Base-by-base conservation (phyloP, 2,797 vertebrate species). In the Loriculus beryllinus region DNA sequence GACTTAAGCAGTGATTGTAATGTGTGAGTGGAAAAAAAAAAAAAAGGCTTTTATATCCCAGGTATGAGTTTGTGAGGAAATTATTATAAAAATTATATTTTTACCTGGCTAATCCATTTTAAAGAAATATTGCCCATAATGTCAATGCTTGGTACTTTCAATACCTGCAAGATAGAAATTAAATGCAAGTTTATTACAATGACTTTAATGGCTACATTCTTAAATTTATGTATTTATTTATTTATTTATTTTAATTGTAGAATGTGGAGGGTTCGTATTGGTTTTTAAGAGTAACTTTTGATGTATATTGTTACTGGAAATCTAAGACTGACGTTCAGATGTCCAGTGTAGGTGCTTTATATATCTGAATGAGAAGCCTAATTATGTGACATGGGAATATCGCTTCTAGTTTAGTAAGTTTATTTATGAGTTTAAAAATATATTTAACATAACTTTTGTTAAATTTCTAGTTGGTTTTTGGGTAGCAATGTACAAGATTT, bases 261-360 rank as follows among this genome's bases (percentile, higher is more conserved):
- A 57, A 35, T 16, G 7, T 22, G 14, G n/a, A 21, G 13, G n/a
- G 6, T 22, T 57, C 47, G 6, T 10, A 31, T 43, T 26, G 4
- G 0, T 57, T 57, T 56, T 83, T 40, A 78, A 54, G 29, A 62
- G 12, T 43, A 39, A 70, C 9, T 42, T 14, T 57, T 76, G n/a
- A 45, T 37, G 6, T 40, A 3, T 47, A 28, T 33, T 93, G n/a
- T 77, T 42, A 74, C 20, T 77, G 43, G 12, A 49, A 77, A 31
- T 4, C 4, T 54, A 33, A 82, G 14, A 3, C 87, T 2, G 3
- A 47, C 8, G 9, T 74, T 45, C 13, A 40, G 9, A 8, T 68
- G 12, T 59, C 43, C 12, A 7, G 0, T 11, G 3, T 63, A 39
- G 29, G 3, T 14, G 2, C 18, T 62, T 82, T 35, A 2, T 33